phyloP scores from a whole-genome alignment of 2,888 invertebrate genomes.

The Drosophila leonis region DNA sequence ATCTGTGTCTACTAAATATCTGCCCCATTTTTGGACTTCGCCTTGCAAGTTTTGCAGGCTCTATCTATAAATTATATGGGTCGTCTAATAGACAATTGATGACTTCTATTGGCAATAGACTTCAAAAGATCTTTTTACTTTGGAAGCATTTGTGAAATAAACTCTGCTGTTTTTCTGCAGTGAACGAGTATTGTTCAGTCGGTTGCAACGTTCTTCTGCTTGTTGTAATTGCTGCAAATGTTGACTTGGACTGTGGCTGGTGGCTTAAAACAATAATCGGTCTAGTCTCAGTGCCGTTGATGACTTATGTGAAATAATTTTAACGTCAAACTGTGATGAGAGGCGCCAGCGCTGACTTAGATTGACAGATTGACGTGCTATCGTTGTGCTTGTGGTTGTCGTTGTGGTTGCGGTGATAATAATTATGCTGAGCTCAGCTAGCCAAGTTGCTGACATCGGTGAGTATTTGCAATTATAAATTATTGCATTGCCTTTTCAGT shows the following conservation, averaged over 20 bases:
- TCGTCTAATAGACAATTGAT: too few species aligned
- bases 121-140: neutral
- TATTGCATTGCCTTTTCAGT: slow-evolving; percentile 4
- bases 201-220: neutral
- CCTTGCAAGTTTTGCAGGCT: too few species aligned
- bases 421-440: slow-evolving; percentile 13
- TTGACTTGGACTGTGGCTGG: neutral
- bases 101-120: too few species aligned
- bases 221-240: neutral
- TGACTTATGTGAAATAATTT: slow-evolving; percentile 10
- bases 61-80: too few species aligned
- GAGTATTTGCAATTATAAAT: slow-evolving; percentile 45
- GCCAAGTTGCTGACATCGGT: slow-evolving; percentile 38
- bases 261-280: neutral
- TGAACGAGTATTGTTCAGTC: neutral
- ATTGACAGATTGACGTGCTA: slow-evolving; percentile 1
- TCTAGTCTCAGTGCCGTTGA: neutral
- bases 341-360: slow-evolving; percentile 13
- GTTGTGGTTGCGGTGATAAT: slow-evolving; percentile 16
- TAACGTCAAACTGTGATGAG: neutral
- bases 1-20: too few species aligned
- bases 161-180: neutral
- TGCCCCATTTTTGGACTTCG: too few species aligned
- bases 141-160: too few species aligned
- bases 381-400: neutral